Base-by-base conservation (phyloP, 2,888 invertebrate species). In the Brachylomia viminalis region DNA sequence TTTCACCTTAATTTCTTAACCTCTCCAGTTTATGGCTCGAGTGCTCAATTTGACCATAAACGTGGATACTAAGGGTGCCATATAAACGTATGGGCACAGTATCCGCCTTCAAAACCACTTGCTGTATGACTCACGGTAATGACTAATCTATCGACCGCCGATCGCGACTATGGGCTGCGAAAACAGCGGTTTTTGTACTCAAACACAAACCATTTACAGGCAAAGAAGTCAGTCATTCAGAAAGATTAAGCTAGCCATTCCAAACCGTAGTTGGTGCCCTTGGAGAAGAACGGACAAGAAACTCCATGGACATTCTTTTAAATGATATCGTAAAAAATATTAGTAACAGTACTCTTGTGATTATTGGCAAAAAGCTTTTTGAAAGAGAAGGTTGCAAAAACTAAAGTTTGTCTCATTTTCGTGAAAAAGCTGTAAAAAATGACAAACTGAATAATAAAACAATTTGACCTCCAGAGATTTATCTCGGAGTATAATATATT, bases 41-140 rank as follows among this genome's bases (percentile, higher is more conserved):
- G 49, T 62, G 61, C 20, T 49, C 52, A 58, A 74, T 83, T 69
- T 72, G 52, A 45, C 59, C 65, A 71, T 83, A 86, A 72, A 69
- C n/a, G 20, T 38, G 33, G 49, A 42, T 54, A 30, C 33, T 54
- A 56, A 65, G 38, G 64, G 56, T 73, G 52, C 65, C 58, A 70
- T 82, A 65, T 70, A 82, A 70, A 52, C 52, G 1, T 20, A 62
- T 56, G 54, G 84, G 45, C 73, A 54, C 47, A 61, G 54, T 72
- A 56, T 75, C 72, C 61, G 80, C 66, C 67, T 77, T 74, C 49
- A 66, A 77, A 84, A 72, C 70, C 47, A 52, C 79, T 61, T 47
- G 66, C 61, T n/a, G 71, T 76, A 56, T 84, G 85, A 86, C 70
- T 82, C 85, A 87, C 47, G 47, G 54, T 66, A 77, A 74, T 87